Evolutionary conservation across 1,140 invertebrate species (phyloP), one percentile per base, ranked within the genome.

Genomic region (Hestina assimilis): DNA sequence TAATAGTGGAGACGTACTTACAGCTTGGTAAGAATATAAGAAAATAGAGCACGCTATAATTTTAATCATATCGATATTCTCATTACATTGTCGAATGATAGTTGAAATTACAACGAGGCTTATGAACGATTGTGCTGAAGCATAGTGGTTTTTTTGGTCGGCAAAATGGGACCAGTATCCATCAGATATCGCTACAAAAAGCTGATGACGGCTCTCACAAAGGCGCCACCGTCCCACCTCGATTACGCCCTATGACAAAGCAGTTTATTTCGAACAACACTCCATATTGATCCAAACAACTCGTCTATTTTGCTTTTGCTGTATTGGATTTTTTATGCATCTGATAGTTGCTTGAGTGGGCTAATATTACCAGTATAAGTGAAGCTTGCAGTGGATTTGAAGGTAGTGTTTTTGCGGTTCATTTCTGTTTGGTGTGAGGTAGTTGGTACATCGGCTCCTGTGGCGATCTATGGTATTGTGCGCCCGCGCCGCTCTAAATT

Each of bases 181-280:
- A 87, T 87, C 82, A 85, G 84, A 85, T 87, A 87, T 79, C 67
- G 61, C 63, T 64, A 83, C 69, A 86, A 87, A 87, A 85, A 85
- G 63, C 69, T 75, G 81, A 69, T 74, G 80, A 83, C 75, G 74
- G 69, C 55, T 59, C 51, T 63, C 66, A 87, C 84, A 87, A 87
- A 84, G 81, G 74, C 82, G 80, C 81, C 81, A 85, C 77, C 79
- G 80, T 69, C 73, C 48, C 71, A 73, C 79, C 66, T 87, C 82
- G 82, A 87, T 87, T 87, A 87, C 79, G 75, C 73, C 67, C 75
- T 85, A 87, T 87, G 84, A 87, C 84, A 84, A 80, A 75, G 84
- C 84, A 79, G 66, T 85, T 85, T 83, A 71, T 63, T 71, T 51
- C 63, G 75, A 81, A 85, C 82, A 82, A 84, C 80, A 75, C 81